Evolutionary conservation across 2,888 invertebrate genomes (phyloP), one percentile per base, ranked within the genome.

Genomic region (Ischnura elegans): DNA sequence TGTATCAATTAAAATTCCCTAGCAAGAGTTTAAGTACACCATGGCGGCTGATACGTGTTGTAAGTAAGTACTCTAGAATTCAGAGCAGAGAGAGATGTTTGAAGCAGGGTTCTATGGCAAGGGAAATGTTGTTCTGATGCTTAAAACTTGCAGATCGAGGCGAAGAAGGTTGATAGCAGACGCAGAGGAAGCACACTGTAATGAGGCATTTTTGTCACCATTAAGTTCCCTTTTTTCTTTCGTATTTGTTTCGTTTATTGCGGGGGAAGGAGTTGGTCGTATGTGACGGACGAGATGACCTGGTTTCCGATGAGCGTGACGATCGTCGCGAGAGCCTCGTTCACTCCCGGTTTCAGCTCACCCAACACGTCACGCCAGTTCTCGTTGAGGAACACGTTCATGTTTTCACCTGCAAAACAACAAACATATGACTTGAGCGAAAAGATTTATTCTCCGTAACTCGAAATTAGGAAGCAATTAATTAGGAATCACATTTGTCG

Each of bases 361-460:
- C 93, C 66, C 3, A 93, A 13, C 45, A 94, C 84, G 55, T 94
- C 94, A 36, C 66, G 43, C 94, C 94, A 94, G 46, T 94, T 94
- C 66, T 94, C 94, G 76, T 94, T 94, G 43, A 94, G 87, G 87
- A 94, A 94, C 51, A 86, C 29, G 76, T 94, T 94, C 94, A 94
- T 94, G 61, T 93, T 85, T 43, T 94, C 93, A 94, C 93, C 94
- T 94, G 93, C 10, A 55, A 36, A 45, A 21, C 51, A 51, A n/a
- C 25, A n/a, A 45, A n/a, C 87, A 46, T 19, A 46, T 85, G 36
- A 87, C 43, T 10, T n/a, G n/a, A n/a, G n/a, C n/a, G n/a, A n/a
- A n/a, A n/a, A n/a, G n/a, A n/a, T n/a, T n/a, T n/a, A n/a, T n/a
- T n/a, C n/a, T n/a, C n/a, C n/a, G n/a, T n/a, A n/a, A n/a, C n/a